Evolutionary conservation across 2,797 vertebrate genomes (phyloP).

Genomic region (Antennarius maculatus): DNA sequence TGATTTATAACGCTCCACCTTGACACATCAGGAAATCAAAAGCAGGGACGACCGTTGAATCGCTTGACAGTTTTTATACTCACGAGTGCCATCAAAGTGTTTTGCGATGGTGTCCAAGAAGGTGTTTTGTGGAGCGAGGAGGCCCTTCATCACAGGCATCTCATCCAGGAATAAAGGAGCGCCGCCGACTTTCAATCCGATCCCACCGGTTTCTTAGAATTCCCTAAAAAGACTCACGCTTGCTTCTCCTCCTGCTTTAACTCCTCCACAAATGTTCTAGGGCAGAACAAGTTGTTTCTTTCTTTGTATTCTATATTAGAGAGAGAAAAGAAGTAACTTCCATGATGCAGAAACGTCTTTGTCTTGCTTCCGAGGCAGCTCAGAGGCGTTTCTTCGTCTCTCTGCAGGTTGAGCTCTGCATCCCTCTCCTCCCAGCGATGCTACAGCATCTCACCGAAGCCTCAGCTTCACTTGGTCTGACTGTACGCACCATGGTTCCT

Average conservation of each 20-base stretch:
- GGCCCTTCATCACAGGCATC: conserved; percentile 93
- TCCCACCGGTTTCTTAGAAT: conserved; percentile 18
- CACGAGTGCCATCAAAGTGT: conserved; percentile 92
- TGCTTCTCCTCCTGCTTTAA: conserved; percentile 1
- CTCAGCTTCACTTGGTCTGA: conserved; percentile 43
- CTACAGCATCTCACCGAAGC: conserved; percentile 31
- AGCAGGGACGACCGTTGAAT: too few relatives aligned
- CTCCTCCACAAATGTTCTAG: neutral
- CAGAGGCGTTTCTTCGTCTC: conserved; percentile 1
- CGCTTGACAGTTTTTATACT: conserved; percentile 65
- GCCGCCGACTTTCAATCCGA: conserved; percentile 5
- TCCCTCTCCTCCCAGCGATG: conserved; percentile 37
- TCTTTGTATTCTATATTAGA: neutral
- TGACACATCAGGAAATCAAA: neutral
- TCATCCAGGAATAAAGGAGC: conserved; percentile 18
- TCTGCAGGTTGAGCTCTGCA: conserved; percentile 14
- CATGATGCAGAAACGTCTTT: neutral
- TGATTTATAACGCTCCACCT: too few relatives aligned
- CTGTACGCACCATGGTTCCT: conserved; percentile 57
- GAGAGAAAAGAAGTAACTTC: neutral
- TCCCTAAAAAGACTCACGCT: conserved; percentile 11
- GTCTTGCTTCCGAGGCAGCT: neutral
- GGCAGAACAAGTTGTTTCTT: neutral
- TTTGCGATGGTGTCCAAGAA: conserved; percentile 91
- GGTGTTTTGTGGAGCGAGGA: conserved; percentile 92